phyloP scores from a whole-genome alignment of 2,888 invertebrate species.

The Xylocampa areola region DNA sequence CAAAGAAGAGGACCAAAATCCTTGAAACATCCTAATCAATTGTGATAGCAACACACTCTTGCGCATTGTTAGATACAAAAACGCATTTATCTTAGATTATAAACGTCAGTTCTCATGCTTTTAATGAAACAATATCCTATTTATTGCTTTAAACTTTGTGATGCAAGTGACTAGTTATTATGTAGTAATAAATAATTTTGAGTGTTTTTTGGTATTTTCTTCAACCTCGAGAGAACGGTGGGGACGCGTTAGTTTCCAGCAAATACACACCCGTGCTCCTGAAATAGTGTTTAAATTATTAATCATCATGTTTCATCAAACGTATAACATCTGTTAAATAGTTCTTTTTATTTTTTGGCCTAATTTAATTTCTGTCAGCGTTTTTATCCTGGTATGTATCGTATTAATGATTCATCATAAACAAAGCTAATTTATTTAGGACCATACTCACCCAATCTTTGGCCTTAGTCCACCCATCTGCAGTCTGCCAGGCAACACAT shows the following conservation, averaged over 20 bases:
- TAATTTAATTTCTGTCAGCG: too few species aligned
- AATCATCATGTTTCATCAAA: too few species aligned
- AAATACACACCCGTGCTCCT: constrained; percentile 71
- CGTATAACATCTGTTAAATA: too few species aligned
- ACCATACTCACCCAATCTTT: constrained; percentile 72
- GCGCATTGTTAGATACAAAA: constrained; percentile 78
- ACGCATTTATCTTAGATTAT: constrained; percentile 73
- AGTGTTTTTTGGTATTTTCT: constrained; percentile 31
- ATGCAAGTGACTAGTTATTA: constrained; percentile 62
- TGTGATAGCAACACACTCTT: constrained; percentile 76
- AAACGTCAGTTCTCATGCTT: constrained; percentile 60
- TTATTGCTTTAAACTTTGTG: constrained; percentile 78
- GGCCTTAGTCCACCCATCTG: constrained; percentile 76
- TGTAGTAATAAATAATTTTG: constrained; percentile 52
- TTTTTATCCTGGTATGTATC: too few species aligned
- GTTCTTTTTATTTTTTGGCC: too few species aligned
- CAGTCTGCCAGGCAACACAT: constrained; percentile 65
- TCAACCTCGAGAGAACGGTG: constrained; percentile 73
- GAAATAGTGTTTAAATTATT: too few species aligned
- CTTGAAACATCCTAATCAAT: constrained; percentile 84
- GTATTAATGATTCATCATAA: background rate
- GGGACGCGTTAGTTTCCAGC: constrained; percentile 72
- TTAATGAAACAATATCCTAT: constrained; percentile 73
- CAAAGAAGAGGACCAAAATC: constrained; percentile 77
- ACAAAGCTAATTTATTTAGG: background rate